Base-by-base conservation (phyloP, 2,888 invertebrate species). In the Meteorus colon region DNA sequence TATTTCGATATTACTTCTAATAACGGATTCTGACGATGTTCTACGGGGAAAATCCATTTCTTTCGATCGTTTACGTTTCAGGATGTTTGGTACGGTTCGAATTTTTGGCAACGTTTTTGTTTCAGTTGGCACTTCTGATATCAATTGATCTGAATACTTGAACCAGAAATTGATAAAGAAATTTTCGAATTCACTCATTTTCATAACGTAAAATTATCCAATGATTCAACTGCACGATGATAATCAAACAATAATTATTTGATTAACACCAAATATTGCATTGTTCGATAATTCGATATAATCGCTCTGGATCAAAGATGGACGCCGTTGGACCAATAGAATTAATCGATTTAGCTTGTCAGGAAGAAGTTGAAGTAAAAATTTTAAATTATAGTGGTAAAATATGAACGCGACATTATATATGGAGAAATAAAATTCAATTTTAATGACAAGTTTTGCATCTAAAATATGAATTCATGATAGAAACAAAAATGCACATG, bases 401-500 rank as follows among this genome's bases (percentile, higher is more conserved):
- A 31, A 62, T 4, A 62, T 14, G 5, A 2, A 55, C 55, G 8
- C 19, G 3, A 2, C 1, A 68, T 41, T 31, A 8, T 34, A 63
- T 29, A 31, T 31, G 14, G 2, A 37, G 31, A 48, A 41, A 68
- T 19, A 4, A 41, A 45, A 60, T 27, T 37, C 24, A 59, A 70
- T 70, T 37, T 59, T 12, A 24, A 27, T 37, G 19, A 37, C 41
- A 72, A 63, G 12, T n/a, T 16, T 14, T 10, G 14, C 59, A 37
- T 24, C 48, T 5, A n/a, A 37, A 31, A 65, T 27, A 65, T 65
- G 0, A 37, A 66, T 65, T 19, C 51, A 62, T 68, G 8, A 59
- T 60, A 29, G 16, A 45, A 67, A 65, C 8, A 31, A 65, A 37
- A 51, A 73, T 60, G 51, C 37, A 72, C 29, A 34, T 10, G n/a